These are phyloP conservation scores for Taenioides sp. DNA, from an alignment of 2,797 vertebrate genomes.

Conservation along the genomic window DNA sequence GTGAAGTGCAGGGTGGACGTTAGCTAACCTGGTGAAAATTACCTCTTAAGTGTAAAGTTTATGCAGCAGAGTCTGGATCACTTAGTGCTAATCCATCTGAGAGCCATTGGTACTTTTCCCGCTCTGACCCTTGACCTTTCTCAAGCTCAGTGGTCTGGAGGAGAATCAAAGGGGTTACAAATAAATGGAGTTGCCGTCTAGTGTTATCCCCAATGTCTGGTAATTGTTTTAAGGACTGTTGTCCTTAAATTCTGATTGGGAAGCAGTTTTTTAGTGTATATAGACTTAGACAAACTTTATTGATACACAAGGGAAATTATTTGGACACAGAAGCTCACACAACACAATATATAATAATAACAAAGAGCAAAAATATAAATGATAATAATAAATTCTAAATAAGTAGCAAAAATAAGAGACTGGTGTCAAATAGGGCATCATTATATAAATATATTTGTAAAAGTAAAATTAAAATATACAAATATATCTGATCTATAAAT, in stretches of 20 bases:
- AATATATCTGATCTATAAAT: no score
- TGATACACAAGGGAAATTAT: no score
- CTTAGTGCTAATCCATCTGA: conserved; percentile 74
- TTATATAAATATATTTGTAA: no score
- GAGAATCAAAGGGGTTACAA: conserved; percentile 14
- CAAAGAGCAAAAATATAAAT: no score
- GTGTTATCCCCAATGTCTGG: background rate
- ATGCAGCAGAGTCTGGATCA: conserved; percentile 66
- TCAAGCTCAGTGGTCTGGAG: conserved; percentile 66
- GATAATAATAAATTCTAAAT: no score
- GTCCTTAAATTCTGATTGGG: background rate
- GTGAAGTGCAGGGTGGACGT: conserved; percentile 16
- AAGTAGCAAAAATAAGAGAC: no score
- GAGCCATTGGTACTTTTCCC: conserved; percentile 75
- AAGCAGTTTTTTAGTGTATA: background rate
- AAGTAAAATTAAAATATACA: no score
- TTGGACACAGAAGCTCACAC: no score
- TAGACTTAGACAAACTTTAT: no score
- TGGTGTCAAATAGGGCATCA: no score
- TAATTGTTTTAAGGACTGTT: background rate
- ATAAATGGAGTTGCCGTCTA: background rate
- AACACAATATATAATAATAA: no score
- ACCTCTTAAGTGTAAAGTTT: conserved; percentile 66
- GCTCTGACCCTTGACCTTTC: conserved; percentile 70
- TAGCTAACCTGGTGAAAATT: conserved; percentile 43